phyloP scores from a whole-genome alignment of 2,797 vertebrate species.

The Pantherophis vulpinus region DNA sequence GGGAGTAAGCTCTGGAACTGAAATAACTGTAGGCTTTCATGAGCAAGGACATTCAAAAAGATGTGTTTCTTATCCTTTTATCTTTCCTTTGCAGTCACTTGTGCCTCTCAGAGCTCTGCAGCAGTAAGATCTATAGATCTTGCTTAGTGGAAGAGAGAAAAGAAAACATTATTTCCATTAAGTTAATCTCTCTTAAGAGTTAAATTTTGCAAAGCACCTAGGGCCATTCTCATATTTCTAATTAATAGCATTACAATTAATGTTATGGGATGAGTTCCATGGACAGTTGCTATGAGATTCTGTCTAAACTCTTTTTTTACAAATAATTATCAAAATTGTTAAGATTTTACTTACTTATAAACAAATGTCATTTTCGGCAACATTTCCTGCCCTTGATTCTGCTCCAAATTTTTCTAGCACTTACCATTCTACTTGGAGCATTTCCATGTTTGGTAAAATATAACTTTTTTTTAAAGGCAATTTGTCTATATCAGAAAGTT shows the following conservation, averaged over 20 bases:
- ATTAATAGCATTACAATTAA: not conserved
- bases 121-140: not conserved
- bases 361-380: not conserved
- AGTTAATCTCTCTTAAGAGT: not conserved
- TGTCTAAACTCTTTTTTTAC: not conserved
- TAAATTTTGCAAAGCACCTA: not conserved
- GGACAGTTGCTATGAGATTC: not conserved
- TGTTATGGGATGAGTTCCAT: not conserved
- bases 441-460: not conserved
- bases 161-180: not conserved
- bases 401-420: not conserved
- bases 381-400: not conserved
- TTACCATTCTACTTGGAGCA: not conserved
- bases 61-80: not conserved
- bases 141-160: not conserved
- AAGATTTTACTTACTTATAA: not conserved
- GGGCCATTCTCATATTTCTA: not conserved
- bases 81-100: not conserved
- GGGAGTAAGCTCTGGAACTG: no score
- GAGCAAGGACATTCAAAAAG: not conserved
- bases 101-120: not conserved
- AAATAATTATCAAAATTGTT: not conserved
- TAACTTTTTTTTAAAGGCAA: not conserved
- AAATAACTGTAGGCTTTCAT: not conserved
- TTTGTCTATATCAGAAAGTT: not conserved